Evolutionary conservation across 2,888 invertebrate species (phyloP).

Genomic region (Sarcophaga caerulescens): DNA sequence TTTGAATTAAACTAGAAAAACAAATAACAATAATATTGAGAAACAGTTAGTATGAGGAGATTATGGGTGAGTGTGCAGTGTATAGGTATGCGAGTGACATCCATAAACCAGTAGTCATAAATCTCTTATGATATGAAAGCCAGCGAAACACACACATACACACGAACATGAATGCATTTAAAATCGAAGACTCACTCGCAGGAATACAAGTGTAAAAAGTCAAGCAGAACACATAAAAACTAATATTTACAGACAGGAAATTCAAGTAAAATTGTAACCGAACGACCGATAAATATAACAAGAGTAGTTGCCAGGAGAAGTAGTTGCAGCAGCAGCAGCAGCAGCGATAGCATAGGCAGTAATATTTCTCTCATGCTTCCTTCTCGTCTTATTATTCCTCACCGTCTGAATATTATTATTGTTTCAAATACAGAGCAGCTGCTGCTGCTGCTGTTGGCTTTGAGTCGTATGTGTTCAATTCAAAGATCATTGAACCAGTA

Average conservation of each 20-base stretch:
- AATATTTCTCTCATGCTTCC: neutral
- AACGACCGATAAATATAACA: neutral
- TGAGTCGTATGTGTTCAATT: slow-evolving; percentile 41
- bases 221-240: slow-evolving; percentile 30
- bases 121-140: neutral
- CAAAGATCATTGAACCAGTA: slow-evolving; percentile 65
- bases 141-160: neutral
- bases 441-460: slow-evolving; percentile 40
- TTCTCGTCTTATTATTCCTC: neutral
- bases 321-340: neutral
- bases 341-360: neutral
- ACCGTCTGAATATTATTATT: slow-evolving; percentile 5
- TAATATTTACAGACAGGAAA: slow-evolving; percentile 43
- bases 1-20: neutral
- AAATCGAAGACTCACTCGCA: neutral
- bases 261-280: slow-evolving; percentile 36
- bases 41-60: neutral
- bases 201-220: slow-evolving; percentile 45
- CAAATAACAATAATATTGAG: neutral
- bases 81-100: neutral
- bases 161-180: neutral
- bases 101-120: slow-evolving; percentile 25
- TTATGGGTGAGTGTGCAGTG: neutral
- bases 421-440: neutral
- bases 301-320: neutral